Base-by-base conservation (phyloP, 2,797 vertebrate species). In the Lepilemur septentrionalis region DNA sequence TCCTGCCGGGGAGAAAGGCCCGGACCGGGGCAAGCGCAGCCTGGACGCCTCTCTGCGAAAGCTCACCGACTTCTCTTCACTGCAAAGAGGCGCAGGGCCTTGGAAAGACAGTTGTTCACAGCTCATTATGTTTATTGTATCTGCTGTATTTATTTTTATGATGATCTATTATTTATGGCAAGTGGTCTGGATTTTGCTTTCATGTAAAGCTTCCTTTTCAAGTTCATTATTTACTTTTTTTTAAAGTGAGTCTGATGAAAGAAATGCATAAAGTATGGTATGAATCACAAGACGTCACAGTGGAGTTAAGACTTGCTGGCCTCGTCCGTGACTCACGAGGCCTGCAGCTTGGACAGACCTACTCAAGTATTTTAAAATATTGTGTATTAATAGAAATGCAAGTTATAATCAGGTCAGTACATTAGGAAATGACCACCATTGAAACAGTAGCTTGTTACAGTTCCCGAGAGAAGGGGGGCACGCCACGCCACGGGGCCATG, bases 171-270 rank as follows among this genome's bases (percentile, higher is more conserved):
- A 87, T 92, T 95, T 72, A 84, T 78, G 55, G 52, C 57, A 81
- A 72, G 28, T 69, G 72, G 57, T 55, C 82, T 41, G 22, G 61
- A 93, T 94, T 95, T 84, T 67, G 38, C 69, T 48, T 80, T 94
- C 63, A 67, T 20, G 28, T 52, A 70, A 96, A 80, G 23, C 82
- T 94, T 94, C 50, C 63, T 91, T 91, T 87, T 76, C 50, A 89
- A 78, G 48, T 70, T 38, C 20, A 48, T 75, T 86, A 63, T 88
- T 80, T 89, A 12, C 59, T 30, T 12, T 41, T 50, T 48, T 48
- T 35, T 75, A 2, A 17, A 57, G n/a, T 3, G 22, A 57, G n/a
- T 69, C 35, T 38, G 38, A n/a, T 91, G 93, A 69, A 91, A 22
- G 6, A 86, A 63, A 25, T 50, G 7, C 20, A 20, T 59, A 17